Evolutionary conservation across 2,113 vertebrate species (phyloP).

Genomic region (Synodontis membranacea): DNA sequence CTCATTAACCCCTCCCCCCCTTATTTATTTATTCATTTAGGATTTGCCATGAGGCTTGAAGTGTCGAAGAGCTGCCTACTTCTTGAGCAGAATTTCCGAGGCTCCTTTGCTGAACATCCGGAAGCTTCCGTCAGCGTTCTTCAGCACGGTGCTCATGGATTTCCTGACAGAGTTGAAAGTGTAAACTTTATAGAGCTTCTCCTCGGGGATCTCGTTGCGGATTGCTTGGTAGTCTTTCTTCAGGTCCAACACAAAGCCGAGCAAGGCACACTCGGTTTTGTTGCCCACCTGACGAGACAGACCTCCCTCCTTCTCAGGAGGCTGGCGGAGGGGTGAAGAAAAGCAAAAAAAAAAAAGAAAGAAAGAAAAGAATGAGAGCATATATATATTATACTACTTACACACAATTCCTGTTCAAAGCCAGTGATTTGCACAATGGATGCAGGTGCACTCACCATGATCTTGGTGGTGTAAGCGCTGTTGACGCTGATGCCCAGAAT

Average conservation of each 20-base stretch:
- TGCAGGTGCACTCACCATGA: conserved; percentile 79
- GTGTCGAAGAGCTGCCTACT: conserved; percentile 76
- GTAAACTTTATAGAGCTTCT: conserved; percentile 97
- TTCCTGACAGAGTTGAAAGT: conserved; percentile 99
- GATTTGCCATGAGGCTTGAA: not conserved
- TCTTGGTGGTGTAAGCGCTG: conserved; percentile 97
- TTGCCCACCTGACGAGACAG: conserved; percentile 96
- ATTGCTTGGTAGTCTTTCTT: conserved; percentile 95
- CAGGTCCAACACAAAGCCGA: conserved; percentile 89
- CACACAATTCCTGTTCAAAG: not conserved
- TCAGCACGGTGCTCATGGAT: conserved; percentile 98
- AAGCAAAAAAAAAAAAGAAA: not conserved
- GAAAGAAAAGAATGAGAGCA: not conserved
- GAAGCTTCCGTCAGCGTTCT: conserved; percentile 93
- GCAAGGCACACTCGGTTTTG: conserved; percentile 99
- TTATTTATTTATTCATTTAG: not conserved
- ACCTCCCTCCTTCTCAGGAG: conserved; percentile 97
- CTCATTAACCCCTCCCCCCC: not conserved
- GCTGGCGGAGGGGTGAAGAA: conserved; percentile 62
- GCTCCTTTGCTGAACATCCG: conserved; percentile 99
- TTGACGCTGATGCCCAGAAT: conserved; percentile 95
- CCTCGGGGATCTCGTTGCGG: conserved; percentile 95
- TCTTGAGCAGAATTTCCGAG: conserved; percentile 97
- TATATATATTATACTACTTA: not conserved
- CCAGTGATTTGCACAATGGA: not conserved